Evolutionary conservation across 1,140 invertebrate species (phyloP), one percentile per base, ranked within the genome.

Genomic region (Tetraneura akinire): DNA sequence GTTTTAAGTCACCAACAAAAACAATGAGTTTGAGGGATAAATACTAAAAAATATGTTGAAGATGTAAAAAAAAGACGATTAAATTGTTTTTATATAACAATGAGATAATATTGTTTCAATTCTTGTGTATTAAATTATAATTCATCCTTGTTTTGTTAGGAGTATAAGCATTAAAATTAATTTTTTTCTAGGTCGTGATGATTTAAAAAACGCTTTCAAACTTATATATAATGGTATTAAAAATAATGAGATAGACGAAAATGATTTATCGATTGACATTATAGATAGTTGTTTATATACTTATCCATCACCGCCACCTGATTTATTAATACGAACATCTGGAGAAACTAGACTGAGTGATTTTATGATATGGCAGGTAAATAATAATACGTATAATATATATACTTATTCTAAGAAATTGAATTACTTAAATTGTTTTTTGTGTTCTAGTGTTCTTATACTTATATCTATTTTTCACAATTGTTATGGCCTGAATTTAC

Each of bases 351-450:
- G 98, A 82, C 88, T 99, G 1, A 98, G 96, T 84, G 98, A 99
- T 87, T 99, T 98, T 85, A 88, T 99, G 81, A 86, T 99, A 78
- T 99, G 96, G 96, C 97, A 99, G 91, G 94, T 94, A 87, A 84
- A 83, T 83, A 26, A 10, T 71, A 23, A 4, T 71, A n/a, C n/a
- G n/a, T n/a, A n/a, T n/a, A n/a, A n/a, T n/a, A n/a, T n/a, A n/a
- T n/a, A n/a, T 1, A 68, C n/a, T 21, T 49, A 37, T 6, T 80
- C 4, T 37, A n/a, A n/a, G n/a, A n/a, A n/a, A n/a, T n/a, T n/a
- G n/a, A n/a, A 45, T 42, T 37, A 1, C 3, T 53, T 42, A 29
- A 9, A 23, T 57, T 57, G 53, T 82, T 80, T 80, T 26, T 81
- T 37, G 80, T 82, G 83, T 82, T 89, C 73, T 85, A 93, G 91